Percentiles rank a stretch among this genome's conserved stretches.
These are phyloP conservation scores for Platorchestia sp. DNA, from an alignment of 1,140 invertebrate species.

Conservation along the genomic window DNA sequence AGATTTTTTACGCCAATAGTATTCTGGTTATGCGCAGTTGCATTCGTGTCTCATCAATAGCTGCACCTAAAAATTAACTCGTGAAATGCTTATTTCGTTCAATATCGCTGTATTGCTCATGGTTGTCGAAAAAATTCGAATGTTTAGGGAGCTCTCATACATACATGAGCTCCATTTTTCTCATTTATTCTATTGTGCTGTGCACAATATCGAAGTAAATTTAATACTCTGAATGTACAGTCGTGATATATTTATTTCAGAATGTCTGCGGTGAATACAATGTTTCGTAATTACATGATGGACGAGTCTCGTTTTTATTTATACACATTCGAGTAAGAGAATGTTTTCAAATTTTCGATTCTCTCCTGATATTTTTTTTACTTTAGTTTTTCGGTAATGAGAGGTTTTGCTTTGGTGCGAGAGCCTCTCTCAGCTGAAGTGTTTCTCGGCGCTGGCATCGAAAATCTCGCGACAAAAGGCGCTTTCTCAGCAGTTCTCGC, in stretches of 20 bases:
- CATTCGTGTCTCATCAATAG: too few relatives aligned
- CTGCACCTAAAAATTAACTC: too few relatives aligned
- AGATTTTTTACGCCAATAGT: too few relatives aligned
- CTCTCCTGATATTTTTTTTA: background rate
- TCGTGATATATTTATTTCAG: background rate
- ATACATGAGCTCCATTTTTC: background rate
- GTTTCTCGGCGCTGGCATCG: conserved; percentile 17
- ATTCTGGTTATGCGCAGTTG: too few relatives aligned
- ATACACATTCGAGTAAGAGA: background rate
- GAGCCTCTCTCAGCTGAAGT: background rate
- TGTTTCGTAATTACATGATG: background rate
- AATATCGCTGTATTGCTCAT: too few relatives aligned
- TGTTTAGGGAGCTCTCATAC: background rate
- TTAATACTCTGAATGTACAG: background rate
- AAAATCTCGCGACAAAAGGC: background rate
- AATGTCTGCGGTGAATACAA: background rate
- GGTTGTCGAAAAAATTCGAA: too few relatives aligned
- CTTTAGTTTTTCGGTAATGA: background rate
- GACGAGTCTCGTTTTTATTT: background rate
- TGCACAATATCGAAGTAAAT: background rate
- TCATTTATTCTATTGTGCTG: background rate
- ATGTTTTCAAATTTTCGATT: background rate
- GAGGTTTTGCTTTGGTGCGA: background rate
- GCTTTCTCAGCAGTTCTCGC: conserved; percentile 48
- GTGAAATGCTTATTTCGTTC: too few relatives aligned